Evolutionary conservation across 2,797 vertebrate species (phyloP).

Genomic region (Threskiornis aethiopicus): DNA sequence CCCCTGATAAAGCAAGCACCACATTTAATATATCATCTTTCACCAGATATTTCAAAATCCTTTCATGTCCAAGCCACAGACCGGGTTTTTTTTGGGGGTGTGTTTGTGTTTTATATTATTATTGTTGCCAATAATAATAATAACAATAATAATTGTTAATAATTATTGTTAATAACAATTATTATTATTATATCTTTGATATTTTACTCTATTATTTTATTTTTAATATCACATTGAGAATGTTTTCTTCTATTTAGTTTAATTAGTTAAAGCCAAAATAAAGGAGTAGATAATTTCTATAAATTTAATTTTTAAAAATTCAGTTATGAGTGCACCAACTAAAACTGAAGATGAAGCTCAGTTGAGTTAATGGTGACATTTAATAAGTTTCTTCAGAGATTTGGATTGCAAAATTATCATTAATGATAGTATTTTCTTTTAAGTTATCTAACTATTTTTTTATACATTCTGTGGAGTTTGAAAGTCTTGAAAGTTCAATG

Average conservation of each 20-base stretch:
- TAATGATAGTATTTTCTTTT: background rate
- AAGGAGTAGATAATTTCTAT: background rate
- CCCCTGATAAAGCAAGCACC: background rate
- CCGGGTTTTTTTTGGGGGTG: accelerated
- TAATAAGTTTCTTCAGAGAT: background rate
- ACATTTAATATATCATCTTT: background rate
- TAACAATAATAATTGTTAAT: too few relatives aligned
- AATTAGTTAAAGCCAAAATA: background rate
- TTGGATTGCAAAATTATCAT: background rate
- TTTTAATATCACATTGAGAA: background rate
- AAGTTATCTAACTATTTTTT: background rate
- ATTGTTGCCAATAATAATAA: too few relatives aligned
- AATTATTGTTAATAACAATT: too few relatives aligned
- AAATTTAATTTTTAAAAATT: background rate
- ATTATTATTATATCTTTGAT: background rate
- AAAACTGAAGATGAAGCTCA: background rate
- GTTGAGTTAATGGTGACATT: background rate
- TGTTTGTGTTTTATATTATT: background rate
- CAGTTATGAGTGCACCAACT: background rate
- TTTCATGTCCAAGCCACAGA: background rate
- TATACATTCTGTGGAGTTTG: background rate
- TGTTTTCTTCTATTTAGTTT: background rate
- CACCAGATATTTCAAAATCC: background rate
- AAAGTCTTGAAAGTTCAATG: background rate
- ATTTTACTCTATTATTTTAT: background rate